Base-by-base conservation (phyloP, 2,113 vertebrate species). In the Oncorhynchus nerka region DNA sequence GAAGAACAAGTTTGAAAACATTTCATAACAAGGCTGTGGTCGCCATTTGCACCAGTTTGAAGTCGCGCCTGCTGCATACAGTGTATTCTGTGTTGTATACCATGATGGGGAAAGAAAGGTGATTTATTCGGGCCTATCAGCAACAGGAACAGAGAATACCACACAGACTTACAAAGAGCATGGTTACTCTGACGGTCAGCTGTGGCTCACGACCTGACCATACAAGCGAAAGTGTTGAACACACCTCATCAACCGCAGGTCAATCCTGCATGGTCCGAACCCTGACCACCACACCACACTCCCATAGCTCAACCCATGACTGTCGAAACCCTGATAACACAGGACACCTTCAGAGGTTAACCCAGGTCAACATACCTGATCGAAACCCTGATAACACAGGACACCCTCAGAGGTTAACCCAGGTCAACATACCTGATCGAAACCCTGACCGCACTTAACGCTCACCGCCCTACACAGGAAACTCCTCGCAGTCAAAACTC, bases 141-240 rank as follows among this genome's bases (percentile, higher is more conserved):
- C 16, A 67, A 67, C 26, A 67, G 16, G 13, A 55, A 55, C 12
- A 1, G 51, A 55, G 4, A 55, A 19, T 55, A 55, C 51, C 51
- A 19, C 0, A 5, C 15, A 55, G 16, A 55, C 30, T 71, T 75
- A 75, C 72, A 82, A 39, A 39, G 49, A 73, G 48, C 77, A 75
- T 45, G 39, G 9, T 45, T 3, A 45, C 39, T 45, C 39, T 45
- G 39, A 8, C 39, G 39, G 39, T 45, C 9, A 30, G 69, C 69
- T 73, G 68, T 71, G 19, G 66, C 68, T 76, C 65, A 20, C 1
- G 2, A 4, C 49, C 9, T 55, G 49, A 19, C 51, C 16, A 19
- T 55, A 55, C 3, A 55, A 55, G 51, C 16, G 4, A 19, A 11
- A 45, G 39, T 45, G 39, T 45, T 67, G 65, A 30, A 15, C 65